Conservation (phyloP, 2,113 vertebrate species). For the Syrmaticus mikado region DNA sequence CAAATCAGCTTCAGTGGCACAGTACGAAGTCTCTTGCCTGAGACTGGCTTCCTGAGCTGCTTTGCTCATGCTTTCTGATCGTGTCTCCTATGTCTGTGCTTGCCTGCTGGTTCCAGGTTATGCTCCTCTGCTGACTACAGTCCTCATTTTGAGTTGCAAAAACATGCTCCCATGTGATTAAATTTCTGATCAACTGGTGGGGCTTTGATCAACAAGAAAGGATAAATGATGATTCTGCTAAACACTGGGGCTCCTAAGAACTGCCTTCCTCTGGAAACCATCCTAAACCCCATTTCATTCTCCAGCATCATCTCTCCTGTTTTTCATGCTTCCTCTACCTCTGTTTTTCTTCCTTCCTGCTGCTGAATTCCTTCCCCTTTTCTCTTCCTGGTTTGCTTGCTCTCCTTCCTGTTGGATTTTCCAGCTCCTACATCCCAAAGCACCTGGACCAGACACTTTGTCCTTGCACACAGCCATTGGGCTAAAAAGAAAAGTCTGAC, state of each 20-base stretch:
- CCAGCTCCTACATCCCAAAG: not conserved
- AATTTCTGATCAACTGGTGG: not conserved
- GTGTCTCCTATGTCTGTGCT: rapidly evolving
- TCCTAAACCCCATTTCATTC: not conserved
- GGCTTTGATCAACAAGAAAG: not conserved
- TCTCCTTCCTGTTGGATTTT: not conserved
- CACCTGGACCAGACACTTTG: not conserved
- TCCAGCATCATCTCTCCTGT: not conserved
- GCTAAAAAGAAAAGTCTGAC: not conserved
- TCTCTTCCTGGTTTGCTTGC: not conserved
- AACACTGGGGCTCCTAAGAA: not conserved
- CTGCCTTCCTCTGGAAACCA: not conserved
- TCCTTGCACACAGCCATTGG: rapidly evolving
- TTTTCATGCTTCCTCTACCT: not conserved
- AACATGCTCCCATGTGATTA: not conserved
- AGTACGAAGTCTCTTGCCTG: rapidly evolving
- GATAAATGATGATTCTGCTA: rapidly evolving
- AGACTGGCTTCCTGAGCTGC: not conserved
- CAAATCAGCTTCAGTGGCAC: not conserved
- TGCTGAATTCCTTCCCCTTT: not conserved
- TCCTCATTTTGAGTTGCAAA: not conserved
- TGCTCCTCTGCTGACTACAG: not conserved
- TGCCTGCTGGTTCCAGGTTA: not conserved
- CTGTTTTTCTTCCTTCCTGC: not conserved
- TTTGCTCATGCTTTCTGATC: not conserved